phyloP scores from a whole-genome alignment of 2,113 vertebrate species.

The Alouatta palliata region DNA sequence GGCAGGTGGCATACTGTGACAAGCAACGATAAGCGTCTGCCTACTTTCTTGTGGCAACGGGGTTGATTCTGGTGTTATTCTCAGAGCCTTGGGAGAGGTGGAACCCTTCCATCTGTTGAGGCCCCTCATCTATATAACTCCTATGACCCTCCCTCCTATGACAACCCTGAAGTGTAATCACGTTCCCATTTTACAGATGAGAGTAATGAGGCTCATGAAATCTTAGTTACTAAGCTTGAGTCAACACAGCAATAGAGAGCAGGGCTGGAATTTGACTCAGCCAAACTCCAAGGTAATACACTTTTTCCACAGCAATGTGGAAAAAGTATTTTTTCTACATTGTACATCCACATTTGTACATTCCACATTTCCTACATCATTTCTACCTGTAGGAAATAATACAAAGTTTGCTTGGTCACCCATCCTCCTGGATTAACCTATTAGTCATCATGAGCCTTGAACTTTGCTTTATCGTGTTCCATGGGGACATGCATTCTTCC shows the following conservation, averaged over 20 bases:
- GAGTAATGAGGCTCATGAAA: neutral
- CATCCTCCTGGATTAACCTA: neutral
- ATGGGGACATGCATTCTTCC: neutral
- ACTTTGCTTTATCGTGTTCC: neutral
- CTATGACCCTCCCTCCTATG: neutral
- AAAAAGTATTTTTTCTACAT: too few relatives aligned
- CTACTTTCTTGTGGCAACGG: neutral
- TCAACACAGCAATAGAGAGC: neutral
- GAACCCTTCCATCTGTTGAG: neutral
- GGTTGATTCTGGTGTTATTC: neutral
- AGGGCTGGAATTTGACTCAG: neutral
- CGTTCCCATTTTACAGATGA: neutral
- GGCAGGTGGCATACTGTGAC: neutral
- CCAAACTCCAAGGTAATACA: neutral
- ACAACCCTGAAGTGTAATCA: neutral
- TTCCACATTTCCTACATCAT: too few relatives aligned
- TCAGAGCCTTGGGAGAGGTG: neutral
- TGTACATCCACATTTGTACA: too few relatives aligned
- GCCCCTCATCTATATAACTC: neutral
- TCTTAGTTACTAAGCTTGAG: neutral
- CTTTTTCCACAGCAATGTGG: neutral
- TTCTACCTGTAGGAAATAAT: neutral
- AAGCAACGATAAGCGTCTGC: neutral
- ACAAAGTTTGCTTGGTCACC: neutral
- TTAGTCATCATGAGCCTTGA: conserved; percentile 35